Base-by-base conservation (phyloP, 2,113 vertebrate genomes). In the Heterotis niloticus region DNA sequence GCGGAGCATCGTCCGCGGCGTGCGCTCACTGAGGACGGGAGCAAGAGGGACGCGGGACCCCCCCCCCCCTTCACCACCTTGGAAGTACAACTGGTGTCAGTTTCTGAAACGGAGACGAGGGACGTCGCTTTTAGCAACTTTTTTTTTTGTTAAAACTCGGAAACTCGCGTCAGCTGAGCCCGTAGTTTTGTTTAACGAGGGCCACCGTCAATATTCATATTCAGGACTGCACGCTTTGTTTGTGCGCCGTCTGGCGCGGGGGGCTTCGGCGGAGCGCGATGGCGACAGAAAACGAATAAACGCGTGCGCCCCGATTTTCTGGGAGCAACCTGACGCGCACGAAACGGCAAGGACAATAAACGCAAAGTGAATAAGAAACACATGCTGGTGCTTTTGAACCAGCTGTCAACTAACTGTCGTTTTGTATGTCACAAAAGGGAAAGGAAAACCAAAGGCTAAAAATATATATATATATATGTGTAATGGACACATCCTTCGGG, bases 361-460 rank as follows among this genome's bases (percentile, higher is more conserved):
- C n/a, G n/a, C 34, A 44, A 44, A 44, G 2, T 4, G 7, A 44
- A 44, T 75, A 23, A 56, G 51, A 52, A 72, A 68, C 57, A 78
- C 24, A 54, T 71, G 65, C 57, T 80, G 54, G 28, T 82, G 81
- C 75, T 77, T 78, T 81, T 29, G 14, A 74, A 73, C 64, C 20
- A 57, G 59, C 23, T 68, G 18, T 78, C 66, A 65, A 28, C 10
- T 29, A 69, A 26, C 77, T 70, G 65, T 59, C 66, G 7, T 78
- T 68, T 78, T 12, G 13, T 44, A 3, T 59, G 29, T 75, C 18
- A 56, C 64, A 83, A 51, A 79, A 88, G 78, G 86, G 82, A 83
- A n/a, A 83, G 7, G 65, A 51, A 90, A 88, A 92, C 91, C 92
- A 93, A 93, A 93, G 90, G 91, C 90, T 84, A 79, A 72, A 73